These are phyloP conservation scores for Butorides virescens DNA, from an alignment of 2,113 vertebrate species.

Conservation along the genomic window DNA sequence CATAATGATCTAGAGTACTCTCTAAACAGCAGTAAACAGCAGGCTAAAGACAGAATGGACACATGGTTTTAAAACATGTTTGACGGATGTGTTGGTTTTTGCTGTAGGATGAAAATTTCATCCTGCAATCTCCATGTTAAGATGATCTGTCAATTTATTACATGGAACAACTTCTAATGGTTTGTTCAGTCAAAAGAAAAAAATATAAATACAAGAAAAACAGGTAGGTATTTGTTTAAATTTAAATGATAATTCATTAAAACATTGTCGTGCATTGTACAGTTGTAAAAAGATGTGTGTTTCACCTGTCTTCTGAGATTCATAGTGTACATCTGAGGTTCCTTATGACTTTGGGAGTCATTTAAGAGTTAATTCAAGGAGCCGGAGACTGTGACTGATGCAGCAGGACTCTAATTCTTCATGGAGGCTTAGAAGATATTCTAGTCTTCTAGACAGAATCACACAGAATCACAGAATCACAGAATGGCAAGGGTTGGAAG, in stretches of 20 bases:
- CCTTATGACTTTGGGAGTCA: accelerated
- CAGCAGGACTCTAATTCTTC: background rate
- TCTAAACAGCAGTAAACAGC: background rate
- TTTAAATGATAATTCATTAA: background rate
- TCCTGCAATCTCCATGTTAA: background rate
- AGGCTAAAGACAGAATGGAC: background rate
- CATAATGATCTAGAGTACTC: background rate
- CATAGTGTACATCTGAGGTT: background rate
- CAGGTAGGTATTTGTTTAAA: background rate
- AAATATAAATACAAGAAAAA: background rate
- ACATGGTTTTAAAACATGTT: background rate
- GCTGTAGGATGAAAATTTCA: background rate
- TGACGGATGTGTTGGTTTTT: background rate
- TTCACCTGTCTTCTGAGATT: background rate
- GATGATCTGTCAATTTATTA: background rate
- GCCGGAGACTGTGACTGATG: accelerated
- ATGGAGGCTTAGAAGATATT: background rate
- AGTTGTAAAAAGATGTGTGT: background rate
- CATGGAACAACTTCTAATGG: background rate
- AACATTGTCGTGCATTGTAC: background rate
- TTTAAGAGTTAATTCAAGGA: background rate
- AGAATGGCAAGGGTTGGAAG: no score
- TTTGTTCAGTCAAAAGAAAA: background rate
- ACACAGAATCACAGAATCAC: no score
- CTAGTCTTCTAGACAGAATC: background rate